Percentiles rank a stretch among this genome's conserved stretches.
Conservation (phyloP, 2,888 invertebrate genomes). For the Folsomia candida region DNA sequence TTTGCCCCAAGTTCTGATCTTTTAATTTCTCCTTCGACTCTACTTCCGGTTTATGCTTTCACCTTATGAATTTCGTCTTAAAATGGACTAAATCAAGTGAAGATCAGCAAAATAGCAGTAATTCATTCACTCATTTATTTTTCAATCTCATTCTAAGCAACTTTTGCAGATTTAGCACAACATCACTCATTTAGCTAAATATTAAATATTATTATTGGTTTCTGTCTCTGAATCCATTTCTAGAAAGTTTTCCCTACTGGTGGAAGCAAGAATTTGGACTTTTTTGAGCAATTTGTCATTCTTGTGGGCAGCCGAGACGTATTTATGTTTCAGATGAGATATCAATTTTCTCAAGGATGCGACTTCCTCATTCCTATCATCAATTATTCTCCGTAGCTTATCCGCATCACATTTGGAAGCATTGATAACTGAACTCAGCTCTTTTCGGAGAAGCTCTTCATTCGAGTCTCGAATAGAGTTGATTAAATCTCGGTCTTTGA, state of each 20-base stretch:
- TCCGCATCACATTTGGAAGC: constrained; percentile 26
- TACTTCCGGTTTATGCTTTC: no score
- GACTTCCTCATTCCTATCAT: constrained; percentile 38
- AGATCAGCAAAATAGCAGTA: no score
- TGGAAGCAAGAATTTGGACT: constrained; percentile 22
- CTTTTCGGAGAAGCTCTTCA: constrained; percentile 25
- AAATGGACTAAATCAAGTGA: no score
- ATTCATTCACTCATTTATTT: no score
- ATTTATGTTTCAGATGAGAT: constrained; percentile 31
- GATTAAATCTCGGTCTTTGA: constrained; percentile 25
- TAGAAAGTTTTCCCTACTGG: constrained; percentile 16
- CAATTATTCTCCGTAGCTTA: constrained; percentile 22
- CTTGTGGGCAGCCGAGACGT: constrained; percentile 25
- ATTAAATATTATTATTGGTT: constrained; percentile 6
- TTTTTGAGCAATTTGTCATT: constrained; percentile 30
- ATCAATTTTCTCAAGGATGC: constrained; percentile 26
- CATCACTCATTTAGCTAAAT: no score
- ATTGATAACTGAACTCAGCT: constrained; percentile 25
- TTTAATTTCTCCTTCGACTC: no score
- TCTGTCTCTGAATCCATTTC: not conserved
- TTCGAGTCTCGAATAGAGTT: constrained; percentile 31
- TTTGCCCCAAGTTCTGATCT: no score
- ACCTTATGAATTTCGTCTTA: no score
- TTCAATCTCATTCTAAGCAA: no score
- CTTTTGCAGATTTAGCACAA: no score